Conservation (phyloP, 1,140 invertebrate genomes). For the Drosophila triauraria region DNA sequence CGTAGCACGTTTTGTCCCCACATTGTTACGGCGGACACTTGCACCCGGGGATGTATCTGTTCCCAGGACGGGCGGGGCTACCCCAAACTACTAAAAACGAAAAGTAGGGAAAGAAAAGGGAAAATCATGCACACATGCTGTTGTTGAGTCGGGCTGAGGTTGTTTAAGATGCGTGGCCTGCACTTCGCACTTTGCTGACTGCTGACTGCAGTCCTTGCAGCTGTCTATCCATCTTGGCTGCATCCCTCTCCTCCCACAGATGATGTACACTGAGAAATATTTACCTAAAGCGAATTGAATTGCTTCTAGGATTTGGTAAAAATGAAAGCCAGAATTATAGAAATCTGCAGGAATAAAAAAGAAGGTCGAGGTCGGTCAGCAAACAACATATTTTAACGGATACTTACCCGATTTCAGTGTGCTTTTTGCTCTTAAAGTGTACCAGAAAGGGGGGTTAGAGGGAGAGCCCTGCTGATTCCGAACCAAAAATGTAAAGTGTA, state of each 20-base stretch:
- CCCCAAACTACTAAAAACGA: constrained; percentile 9
- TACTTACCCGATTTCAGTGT: background rate
- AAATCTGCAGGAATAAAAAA: too few species aligned
- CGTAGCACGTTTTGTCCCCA: constrained; percentile 70
- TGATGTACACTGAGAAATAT: constrained; percentile 25
- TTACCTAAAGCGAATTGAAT: too few species aligned
- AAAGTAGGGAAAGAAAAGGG: background rate
- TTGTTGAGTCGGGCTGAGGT: constrained; percentile 21
- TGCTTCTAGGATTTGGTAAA: too few species aligned
- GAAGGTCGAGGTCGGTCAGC: too few species aligned
- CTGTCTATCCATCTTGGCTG: constrained; percentile 56
- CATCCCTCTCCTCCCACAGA: constrained; percentile 31
- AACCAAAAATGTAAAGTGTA: constrained; percentile 69
- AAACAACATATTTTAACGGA: background rate
- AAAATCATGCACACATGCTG: constrained; percentile 39
- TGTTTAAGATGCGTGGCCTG: constrained; percentile 67
- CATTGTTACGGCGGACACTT: constrained; percentile 60
- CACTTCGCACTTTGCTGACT: constrained; percentile 66
- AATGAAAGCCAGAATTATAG: too few species aligned
- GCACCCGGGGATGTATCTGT: constrained; percentile 2
- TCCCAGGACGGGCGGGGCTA: background rate
- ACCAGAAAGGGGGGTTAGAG: background rate
- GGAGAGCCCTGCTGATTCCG: constrained; percentile 16
- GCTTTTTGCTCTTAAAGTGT: background rate
- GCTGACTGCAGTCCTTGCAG: constrained; percentile 62